These are phyloP conservation scores for Harpagus bidentatus DNA, from an alignment of 2,113 vertebrate genomes.

Conservation along the genomic window DNA sequence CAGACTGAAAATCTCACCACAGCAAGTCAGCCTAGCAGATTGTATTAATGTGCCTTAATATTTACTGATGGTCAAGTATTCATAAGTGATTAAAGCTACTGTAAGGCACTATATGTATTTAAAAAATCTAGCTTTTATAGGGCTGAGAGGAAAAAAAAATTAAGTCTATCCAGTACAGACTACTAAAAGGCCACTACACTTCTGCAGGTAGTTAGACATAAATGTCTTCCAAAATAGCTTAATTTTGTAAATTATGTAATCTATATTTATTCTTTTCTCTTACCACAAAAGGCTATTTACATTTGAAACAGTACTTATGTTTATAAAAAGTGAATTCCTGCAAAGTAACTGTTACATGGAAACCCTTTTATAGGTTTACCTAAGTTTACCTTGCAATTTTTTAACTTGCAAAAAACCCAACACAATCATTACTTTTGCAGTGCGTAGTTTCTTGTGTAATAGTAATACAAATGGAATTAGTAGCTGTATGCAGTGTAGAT, in stretches of 20 bases:
- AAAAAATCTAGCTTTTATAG: not conserved
- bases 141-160: not conserved
- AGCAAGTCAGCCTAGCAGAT: not conserved
- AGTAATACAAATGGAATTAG: not conserved
- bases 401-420: not conserved
- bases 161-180: not conserved
- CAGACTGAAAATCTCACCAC: not conserved
- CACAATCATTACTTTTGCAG: not conserved
- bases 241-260: not conserved
- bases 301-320: not conserved
- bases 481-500: not conserved
- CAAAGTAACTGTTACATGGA: not conserved
- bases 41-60: not conserved
- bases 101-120: not conserved
- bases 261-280: not conserved
- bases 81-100: not conserved
- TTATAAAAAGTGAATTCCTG: not conserved
- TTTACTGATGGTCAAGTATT: not conserved
- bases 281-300: not conserved
- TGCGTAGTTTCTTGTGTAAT: rapidly evolving
- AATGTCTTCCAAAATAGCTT: not conserved
- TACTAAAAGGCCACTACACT: not conserved
- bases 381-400: not conserved
- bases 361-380: not conserved
- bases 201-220: not conserved